Conservation (phyloP, 2,797 vertebrate species). For the Pantherophis alleghaniensis region DNA sequence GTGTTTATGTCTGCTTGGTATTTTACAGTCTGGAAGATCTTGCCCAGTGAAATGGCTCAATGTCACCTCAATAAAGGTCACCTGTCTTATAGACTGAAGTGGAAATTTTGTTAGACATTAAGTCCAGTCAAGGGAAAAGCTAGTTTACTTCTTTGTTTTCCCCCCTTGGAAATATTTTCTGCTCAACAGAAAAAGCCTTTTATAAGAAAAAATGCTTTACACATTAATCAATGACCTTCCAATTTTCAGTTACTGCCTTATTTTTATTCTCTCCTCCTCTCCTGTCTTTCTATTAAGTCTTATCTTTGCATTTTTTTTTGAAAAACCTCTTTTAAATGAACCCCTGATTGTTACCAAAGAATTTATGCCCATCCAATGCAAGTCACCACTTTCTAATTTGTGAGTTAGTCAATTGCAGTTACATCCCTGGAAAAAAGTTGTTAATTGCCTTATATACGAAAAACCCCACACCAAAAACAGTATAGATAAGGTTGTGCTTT, state of each 20-base stretch:
- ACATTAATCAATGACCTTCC: conserved; percentile 59
- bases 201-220: conserved; percentile 41
- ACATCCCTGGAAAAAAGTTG: conserved; percentile 3
- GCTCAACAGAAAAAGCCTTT: conserved; percentile 6
- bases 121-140: conserved; percentile 23
- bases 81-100: not conserved
- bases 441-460: not conserved
- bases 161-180: conserved; percentile 19
- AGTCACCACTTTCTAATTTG: conserved; percentile 16
- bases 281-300: conserved; percentile 50
- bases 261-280: conserved; percentile 47
- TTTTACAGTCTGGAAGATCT: conserved; percentile 15
- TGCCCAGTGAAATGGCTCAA: conserved; percentile 13
- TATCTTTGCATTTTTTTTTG: conserved; percentile 36
- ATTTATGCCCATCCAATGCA: not conserved
- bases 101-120: not conserved
- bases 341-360: conserved; percentile 12
- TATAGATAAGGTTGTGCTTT: not conserved
- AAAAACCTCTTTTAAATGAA: conserved; percentile 40
- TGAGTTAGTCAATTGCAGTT: conserved; percentile 41
- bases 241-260: conserved; percentile 57
- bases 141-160: not conserved
- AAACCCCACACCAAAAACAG: too few species aligned
- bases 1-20: not conserved
- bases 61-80: conserved; percentile 5